These are phyloP conservation scores for Leptopilina boulardi DNA, from an alignment of 1,140 invertebrate species.

Conservation along the genomic window DNA sequence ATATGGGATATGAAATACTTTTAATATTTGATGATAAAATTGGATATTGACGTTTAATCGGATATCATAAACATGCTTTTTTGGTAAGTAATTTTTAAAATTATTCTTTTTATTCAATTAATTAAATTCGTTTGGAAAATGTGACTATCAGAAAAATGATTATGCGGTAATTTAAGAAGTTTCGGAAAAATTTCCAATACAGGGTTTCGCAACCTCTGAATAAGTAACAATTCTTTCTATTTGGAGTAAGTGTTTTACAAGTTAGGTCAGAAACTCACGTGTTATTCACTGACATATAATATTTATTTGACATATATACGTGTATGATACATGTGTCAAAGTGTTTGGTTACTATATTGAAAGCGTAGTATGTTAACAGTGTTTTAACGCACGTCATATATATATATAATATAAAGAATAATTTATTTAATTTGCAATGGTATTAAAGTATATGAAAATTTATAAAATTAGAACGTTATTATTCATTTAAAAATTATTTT, in stretches of 20 bases:
- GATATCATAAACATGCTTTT: too few relatives aligned
- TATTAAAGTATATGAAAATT: neutral
- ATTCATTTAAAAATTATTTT: neutral
- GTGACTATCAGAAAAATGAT: too few relatives aligned
- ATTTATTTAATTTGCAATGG: neutral
- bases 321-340: neutral
- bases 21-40: too few relatives aligned
- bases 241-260: neutral
- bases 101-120: too few relatives aligned
- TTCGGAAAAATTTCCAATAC: too few relatives aligned
- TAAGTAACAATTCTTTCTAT: neutral
- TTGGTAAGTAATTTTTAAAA: too few relatives aligned
- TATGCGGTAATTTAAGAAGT: too few relatives aligned
- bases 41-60: too few relatives aligned
- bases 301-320: neutral
- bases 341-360: neutral
- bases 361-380: slow-evolving; percentile 12
- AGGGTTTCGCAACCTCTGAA: neutral
- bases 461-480: neutral
- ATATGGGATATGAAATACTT: too few relatives aligned
- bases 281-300: neutral
- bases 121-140: too few relatives aligned
- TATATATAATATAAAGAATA: too few relatives aligned
- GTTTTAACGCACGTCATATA: neutral
- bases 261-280: neutral